Conservation (phyloP, 2,888 invertebrate species). For the Epistrophe grossulariae region DNA sequence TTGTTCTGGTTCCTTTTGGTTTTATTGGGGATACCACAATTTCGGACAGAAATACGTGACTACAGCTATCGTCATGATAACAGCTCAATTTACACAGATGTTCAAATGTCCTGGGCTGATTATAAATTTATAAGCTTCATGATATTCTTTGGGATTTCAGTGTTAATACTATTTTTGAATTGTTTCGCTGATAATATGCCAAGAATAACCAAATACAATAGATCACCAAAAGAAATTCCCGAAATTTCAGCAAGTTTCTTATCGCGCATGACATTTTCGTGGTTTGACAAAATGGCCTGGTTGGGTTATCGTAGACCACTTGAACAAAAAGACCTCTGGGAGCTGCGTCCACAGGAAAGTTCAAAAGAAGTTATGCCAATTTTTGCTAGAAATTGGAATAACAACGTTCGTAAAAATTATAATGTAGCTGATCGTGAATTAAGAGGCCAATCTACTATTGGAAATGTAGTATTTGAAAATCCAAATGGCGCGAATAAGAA, state of each 20-base stretch:
- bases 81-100: conserved; percentile 20
- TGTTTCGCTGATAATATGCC: conserved; percentile 92
- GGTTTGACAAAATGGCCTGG: conserved; percentile 95
- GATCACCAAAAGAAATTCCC: conserved; percentile 92
- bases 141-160: conserved; percentile 90
- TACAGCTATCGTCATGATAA: conserved; percentile 81
- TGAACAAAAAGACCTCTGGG: conserved; percentile 94
- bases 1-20: conserved; percentile 94
- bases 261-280: conserved; percentile 93
- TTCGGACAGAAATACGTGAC: conserved; percentile 87
- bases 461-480: conserved; percentile 89
- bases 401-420: conserved; percentile 86
- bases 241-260: conserved; percentile 94
- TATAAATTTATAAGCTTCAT: conserved; percentile 91
- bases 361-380: conserved; percentile 91
- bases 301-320: conserved; percentile 93
- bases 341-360: conserved; percentile 92
- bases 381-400: conserved; percentile 93
- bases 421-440: conserved; percentile 78
- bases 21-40: conserved; percentile 90
- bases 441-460: conserved; percentile 83
- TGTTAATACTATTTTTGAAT: conserved; percentile 90
- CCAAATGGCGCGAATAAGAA: conserved; percentile 86
- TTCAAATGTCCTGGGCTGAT: conserved; percentile 85
- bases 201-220: conserved; percentile 88